phyloP scores from a whole-genome alignment of 1,140 invertebrate genomes.

The Lineus longissimus region DNA sequence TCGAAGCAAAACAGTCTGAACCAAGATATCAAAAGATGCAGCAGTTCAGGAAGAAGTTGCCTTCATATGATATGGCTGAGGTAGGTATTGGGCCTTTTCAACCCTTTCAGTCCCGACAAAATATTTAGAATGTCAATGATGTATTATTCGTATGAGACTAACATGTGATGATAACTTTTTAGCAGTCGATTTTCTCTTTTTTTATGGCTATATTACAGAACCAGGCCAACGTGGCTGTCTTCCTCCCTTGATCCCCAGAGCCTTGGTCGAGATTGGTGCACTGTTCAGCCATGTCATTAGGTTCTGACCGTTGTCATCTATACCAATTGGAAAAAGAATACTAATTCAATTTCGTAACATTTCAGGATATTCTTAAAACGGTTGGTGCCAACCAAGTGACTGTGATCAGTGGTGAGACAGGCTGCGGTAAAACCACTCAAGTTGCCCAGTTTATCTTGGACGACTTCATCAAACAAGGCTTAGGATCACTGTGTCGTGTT shows the following conservation, averaged over 20 bases:
- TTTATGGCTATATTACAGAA: too few relatives aligned
- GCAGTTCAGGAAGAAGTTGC: conserved; percentile 37
- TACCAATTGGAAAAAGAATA: too few relatives aligned
- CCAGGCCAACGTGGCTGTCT: too few relatives aligned
- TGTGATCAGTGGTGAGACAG: conserved; percentile 52
- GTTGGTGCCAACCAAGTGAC: conserved; percentile 40
- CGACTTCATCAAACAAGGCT: conserved; percentile 64
- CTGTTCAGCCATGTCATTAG: too few relatives aligned
- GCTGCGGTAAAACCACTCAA: conserved; percentile 54
- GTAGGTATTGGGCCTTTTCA: conserved; percentile 18
- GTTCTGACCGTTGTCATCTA: neutral
- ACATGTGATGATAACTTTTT: too few relatives aligned
- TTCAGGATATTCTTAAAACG: conserved; percentile 39
- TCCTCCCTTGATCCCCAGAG: too few relatives aligned
- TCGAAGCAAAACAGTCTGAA: conserved; percentile 19
- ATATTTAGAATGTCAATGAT: too few relatives aligned
- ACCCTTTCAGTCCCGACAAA: neutral
- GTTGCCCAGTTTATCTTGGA: conserved; percentile 88
- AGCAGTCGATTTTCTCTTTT: too few relatives aligned
- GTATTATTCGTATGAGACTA: too few relatives aligned
- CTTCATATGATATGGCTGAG: conserved; percentile 36
- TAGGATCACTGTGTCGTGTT: conserved; percentile 73
- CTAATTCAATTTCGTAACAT: neutral
- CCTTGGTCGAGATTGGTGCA: too few relatives aligned
- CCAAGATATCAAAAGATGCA: conserved; percentile 30